Evolutionary conservation across 2,113 vertebrate genomes (phyloP), one percentile per base, ranked within the genome.

Genomic region (Pelodiscus sinensis): DNA sequence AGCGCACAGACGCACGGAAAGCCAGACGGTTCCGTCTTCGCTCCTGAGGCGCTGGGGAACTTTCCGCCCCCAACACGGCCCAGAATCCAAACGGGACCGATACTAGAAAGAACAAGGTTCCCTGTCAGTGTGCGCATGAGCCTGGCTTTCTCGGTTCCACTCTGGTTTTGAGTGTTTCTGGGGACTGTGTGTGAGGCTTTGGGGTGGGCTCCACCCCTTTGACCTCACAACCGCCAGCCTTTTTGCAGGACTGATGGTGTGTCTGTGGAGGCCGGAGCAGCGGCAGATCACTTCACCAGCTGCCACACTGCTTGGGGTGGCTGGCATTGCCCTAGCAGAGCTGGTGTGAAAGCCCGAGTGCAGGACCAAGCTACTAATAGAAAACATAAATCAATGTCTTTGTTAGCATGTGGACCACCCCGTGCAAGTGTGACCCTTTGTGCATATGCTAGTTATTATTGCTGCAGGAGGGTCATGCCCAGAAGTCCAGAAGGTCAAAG

Each of bases 321-420:
- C 85, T 92, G 52, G 84, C 94, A 94, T 94, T 94, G 94, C 89
- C 95, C 85, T 73, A 7, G 24, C 96, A 93, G 92, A 95, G 44
- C 44, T 44, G 44, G 44, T 93, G 85, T 96, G 93, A 85, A 93
- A 92, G 92, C 35, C 82, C 79, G 71, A 89, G 92, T 54, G 58
- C 56, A 90, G 87, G 94, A 84, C 83, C 96, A 92, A 87, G 93
- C 92, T 94, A 94, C 96, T 90, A 95, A 96, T 92, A 94, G 89
- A 92, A 94, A 94, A 86, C 84, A 94, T 89, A 92, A 96, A 54
- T 92, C 94, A 92, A 94, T 52, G 90, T 94, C 93, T 73, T 96
- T 3, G 0, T 60, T 85, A 93, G 90, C 89, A 93, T 82, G 89
- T 93, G 57, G 89, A 94, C 90, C 38, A 88, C 85, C 83, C 87